Conservation (phyloP, 1,140 invertebrate species). For the silkworm (Bombyx mori) region ASM3026992v2 NC_085130.1:7032501-7033000, state of each 20-base stretch:
- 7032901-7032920: slow-evolving; percentile 51
- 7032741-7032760: slow-evolving; percentile 63
- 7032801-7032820: slow-evolving; percentile 38
- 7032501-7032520: background rate
- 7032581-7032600: background rate
- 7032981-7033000: slow-evolving; percentile 53
- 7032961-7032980: slow-evolving; percentile 65
- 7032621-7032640: slow-evolving; percentile 9
- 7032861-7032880: slow-evolving; percentile 64
- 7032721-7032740: slow-evolving; percentile 46
- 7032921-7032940: slow-evolving; percentile 57
- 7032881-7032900: slow-evolving; percentile 36
- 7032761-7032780: slow-evolving; percentile 70
- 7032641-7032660: slow-evolving; percentile 23
- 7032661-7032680: slow-evolving; percentile 10
- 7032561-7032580: background rate
- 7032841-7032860: slow-evolving; percentile 60
- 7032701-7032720: too few relatives aligned
- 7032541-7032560: slow-evolving; percentile 5
- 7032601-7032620: slow-evolving; percentile 6
- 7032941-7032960: slow-evolving; percentile 59
- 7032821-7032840: slow-evolving; percentile 47
- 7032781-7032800: slow-evolving; percentile 47
- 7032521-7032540: background rate
- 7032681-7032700: too few relatives aligned